Base-by-base conservation (phyloP, 37 sponge, comb jelly and placozoan genomes). In the Beroe forskalii region DNA sequence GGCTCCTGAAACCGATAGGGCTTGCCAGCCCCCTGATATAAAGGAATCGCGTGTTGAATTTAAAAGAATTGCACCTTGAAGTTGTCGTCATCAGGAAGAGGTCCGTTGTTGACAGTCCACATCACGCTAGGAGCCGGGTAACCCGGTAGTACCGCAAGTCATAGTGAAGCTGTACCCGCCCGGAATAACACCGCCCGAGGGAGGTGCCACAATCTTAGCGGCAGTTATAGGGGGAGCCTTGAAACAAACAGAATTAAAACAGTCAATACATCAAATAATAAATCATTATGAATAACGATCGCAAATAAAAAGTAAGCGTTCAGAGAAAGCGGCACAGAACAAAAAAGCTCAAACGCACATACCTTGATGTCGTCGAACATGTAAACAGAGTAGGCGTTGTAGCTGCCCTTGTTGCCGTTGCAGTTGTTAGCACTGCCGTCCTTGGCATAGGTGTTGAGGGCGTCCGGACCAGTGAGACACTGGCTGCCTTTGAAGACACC, bases 151-250 rank as follows among this genome's bases (percentile, higher is more conserved):
- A 4, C 55, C 86, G 27, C 86, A 80, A 22, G 44, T 41, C 55
- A 80, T 32, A 43, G 86, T 80, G 86, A 80, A 80, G 55, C 55
- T 44, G 86, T 38, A 80, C n/a, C 86, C 86, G 19, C 86, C 86
- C 37, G 86, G 86, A n/a, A 80, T 48, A 35, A 44, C 55, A 12
- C 86, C 86, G 4, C 86, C 40, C 2, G 55, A 25, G 19, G 86
- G 86, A n/a, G 86, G 55, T 35, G 86, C 14, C 0, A 80, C 86
- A 12, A 80, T 80, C 55, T 8, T 44, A n/a, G 55, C 86, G 86
- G 86, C 24, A 24, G 86, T 28, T 14, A 80, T 1, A 12, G 86
- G 86, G 20, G 86, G 86, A 6, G 86, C 86, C 40, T 80, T 80
- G n/a, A n/a, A n/a, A n/a, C n/a, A n/a, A n/a, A n/a, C n/a, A n/a